Conservation (phyloP, 2,113 vertebrate genomes). For the Aspiorhynchus laticeps region DNA sequence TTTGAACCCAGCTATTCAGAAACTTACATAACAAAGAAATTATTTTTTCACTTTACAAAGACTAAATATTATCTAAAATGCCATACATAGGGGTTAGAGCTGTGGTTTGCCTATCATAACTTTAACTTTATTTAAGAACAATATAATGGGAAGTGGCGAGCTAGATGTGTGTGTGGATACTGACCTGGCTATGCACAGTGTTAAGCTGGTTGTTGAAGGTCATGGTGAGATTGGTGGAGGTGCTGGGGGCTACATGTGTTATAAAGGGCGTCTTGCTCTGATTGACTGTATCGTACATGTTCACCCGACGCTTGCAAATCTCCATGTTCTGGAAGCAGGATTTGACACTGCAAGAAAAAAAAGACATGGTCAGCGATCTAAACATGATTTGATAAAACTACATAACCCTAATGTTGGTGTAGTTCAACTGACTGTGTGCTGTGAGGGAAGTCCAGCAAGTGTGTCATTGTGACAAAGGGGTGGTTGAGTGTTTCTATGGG, state of each 20-base stretch:
- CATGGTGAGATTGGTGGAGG: conserved; percentile 99
- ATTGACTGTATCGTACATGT: conserved; percentile 97
- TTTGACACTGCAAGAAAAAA: conserved; percentile 84
- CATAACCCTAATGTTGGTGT: background rate
- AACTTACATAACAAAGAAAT: background rate
- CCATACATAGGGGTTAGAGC: background rate
- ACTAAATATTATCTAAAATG: too few species aligned
- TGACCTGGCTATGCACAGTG: conserved; percentile 93
- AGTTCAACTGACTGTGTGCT: conserved; percentile 88
- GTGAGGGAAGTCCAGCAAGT: conserved; percentile 95
- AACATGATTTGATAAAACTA: background rate
- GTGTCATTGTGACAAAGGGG: conserved; percentile 96
- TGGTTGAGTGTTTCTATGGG: conserved; percentile 98
- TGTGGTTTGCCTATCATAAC: background rate
- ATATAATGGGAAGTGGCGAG: background rate
- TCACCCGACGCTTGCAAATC: conserved; percentile 95
- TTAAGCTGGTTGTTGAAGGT: conserved; percentile 99
- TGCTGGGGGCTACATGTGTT: conserved; percentile 96
- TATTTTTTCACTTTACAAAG: too few species aligned
- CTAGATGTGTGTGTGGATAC: conserved; percentile 6
- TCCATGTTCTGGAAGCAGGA: conserved; percentile 99
- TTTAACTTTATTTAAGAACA: background rate
- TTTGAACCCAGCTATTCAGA: background rate
- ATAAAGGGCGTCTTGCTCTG: conserved; percentile 99
- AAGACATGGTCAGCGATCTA: conserved; percentile 8